Percentiles rank a stretch among this genome's conserved stretches.
Evolutionary conservation across 2,888 invertebrate genomes (phyloP).

Genomic region (Clusia tigrina): DNA sequence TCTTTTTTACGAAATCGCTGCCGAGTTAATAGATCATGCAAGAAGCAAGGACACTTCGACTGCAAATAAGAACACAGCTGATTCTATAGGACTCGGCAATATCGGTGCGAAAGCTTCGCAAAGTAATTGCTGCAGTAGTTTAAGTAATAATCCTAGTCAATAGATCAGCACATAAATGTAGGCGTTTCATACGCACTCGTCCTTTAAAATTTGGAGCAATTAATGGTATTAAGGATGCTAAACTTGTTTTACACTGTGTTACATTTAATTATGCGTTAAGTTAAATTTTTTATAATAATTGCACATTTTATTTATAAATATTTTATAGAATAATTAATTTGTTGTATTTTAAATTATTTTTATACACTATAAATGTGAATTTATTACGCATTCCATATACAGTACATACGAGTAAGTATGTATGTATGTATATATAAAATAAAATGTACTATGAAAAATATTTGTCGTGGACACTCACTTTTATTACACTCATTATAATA

Average conservation of each 20-base stretch:
- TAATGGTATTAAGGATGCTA: not conserved
- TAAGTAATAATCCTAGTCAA: constrained; percentile 46
- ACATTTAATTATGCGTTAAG: not conserved
- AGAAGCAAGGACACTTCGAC: constrained; percentile 73
- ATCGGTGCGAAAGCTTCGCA: constrained; percentile 53
- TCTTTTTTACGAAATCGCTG: constrained; percentile 96
- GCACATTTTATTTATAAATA: constrained; percentile 2
- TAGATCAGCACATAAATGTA: not conserved
- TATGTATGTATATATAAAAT: no score
- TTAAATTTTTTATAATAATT: not conserved
- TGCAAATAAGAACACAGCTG: constrained; percentile 43
- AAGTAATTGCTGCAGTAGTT: constrained; percentile 50
- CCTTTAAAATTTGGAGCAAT: not conserved
- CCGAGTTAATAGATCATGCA: constrained; percentile 91
- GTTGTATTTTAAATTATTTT: constrained; percentile 3
- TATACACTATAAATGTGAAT: not conserved
- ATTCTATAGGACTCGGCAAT: constrained; percentile 51
- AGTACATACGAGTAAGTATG: no score
- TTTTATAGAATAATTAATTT: not conserved
- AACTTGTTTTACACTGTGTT: constrained; percentile 2
- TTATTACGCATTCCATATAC: not conserved
- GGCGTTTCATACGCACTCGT: not conserved
- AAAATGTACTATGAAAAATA: no score
- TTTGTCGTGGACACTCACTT: no score
- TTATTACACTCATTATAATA: not conserved